Evolutionary conservation across 2,113 vertebrate genomes (phyloP).

Genomic region (Aptenodytes patagonicus): DNA sequence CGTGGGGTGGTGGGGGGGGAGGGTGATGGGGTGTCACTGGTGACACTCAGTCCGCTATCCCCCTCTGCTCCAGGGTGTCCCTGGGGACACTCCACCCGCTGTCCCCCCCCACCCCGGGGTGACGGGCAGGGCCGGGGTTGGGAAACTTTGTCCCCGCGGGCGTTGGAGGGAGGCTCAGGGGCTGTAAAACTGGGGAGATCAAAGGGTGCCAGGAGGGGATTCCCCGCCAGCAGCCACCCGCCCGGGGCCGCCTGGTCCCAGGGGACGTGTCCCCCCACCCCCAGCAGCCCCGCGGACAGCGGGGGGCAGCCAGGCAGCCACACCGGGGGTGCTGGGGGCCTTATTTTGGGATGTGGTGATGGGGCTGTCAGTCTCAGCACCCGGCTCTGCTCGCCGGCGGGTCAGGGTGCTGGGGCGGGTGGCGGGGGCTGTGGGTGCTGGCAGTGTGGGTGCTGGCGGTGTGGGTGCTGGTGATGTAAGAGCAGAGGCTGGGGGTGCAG

Average conservation of each 20-base stretch:
- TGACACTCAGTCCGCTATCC: accelerated
- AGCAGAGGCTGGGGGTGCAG: too few relatives aligned
- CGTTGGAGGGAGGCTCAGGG: not conserved
- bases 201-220: not conserved
- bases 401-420: not conserved
- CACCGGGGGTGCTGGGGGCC: too few relatives aligned
- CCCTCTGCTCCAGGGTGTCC: not conserved
- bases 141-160: not conserved
- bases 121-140: not conserved
- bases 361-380: not conserved
- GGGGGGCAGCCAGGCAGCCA: accelerated
- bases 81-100: accelerated
- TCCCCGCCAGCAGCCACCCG: accelerated
- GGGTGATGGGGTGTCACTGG: not conserved
- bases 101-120: accelerated
- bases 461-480: not conserved
- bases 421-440: not conserved
- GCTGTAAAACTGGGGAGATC: not conserved
- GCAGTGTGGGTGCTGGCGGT: not conserved
- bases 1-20: accelerated
- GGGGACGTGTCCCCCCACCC: not conserved
- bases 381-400: not conserved
- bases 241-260: not conserved
- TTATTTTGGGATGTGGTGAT: not conserved
- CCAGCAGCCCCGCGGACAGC: accelerated